Conservation (phyloP, 2,888 invertebrate genomes). For the Uropetala carovei region DNA sequence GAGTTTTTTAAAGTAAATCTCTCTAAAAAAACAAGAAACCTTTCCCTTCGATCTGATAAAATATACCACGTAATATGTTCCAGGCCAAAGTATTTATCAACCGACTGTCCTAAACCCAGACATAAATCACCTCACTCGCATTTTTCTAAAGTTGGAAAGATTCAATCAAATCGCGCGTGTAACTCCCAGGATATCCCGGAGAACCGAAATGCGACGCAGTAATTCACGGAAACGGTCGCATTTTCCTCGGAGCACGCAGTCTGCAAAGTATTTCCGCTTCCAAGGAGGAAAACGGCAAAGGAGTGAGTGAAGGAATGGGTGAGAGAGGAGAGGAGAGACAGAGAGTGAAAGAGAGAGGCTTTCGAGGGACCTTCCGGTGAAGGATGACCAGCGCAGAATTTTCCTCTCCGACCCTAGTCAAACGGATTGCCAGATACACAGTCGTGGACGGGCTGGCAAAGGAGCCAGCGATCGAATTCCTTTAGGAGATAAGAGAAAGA, state of each 20-base stretch:
- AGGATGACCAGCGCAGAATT: background rate
- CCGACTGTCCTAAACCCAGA: too few relatives aligned
- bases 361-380: background rate
- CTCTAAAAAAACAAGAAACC: too few relatives aligned
- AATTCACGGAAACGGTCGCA: background rate
- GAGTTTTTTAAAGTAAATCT: too few relatives aligned
- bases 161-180: too few relatives aligned
- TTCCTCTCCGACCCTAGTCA: background rate
- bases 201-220: background rate
- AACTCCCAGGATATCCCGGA: background rate
- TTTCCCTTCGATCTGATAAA: too few relatives aligned
- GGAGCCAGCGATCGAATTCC: conserved; percentile 6
- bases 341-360: background rate
- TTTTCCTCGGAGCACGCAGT: background rate
- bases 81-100: too few relatives aligned
- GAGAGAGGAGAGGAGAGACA: background rate
- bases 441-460: background rate
- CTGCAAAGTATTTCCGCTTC: background rate
- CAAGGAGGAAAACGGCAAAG: background rate
- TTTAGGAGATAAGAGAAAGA: background rate
- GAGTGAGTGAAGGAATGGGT: background rate
- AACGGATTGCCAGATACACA: background rate
- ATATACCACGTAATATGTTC: too few relatives aligned
- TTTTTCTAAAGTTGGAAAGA: too few relatives aligned
- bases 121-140: too few relatives aligned